Evolutionary conservation across 2,113 vertebrate species (phyloP), one percentile per base, ranked within the genome.

Genomic region (Deroptyus accipitrinus): DNA sequence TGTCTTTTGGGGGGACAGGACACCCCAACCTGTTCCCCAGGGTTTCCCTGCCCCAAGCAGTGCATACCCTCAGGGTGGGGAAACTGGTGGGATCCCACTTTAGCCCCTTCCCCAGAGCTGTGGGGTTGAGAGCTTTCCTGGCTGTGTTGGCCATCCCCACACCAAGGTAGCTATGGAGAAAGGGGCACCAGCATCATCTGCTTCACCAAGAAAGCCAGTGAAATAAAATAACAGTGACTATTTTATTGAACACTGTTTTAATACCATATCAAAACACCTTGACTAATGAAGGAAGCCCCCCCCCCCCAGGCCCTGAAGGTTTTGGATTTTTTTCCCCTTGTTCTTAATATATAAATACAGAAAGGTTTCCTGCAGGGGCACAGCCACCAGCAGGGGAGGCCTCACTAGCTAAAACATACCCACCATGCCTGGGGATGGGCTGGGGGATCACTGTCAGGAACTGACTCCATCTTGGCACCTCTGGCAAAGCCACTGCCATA

Each of bases 261-360:
- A n/a, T n/a, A n/a, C n/a, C n/a, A n/a, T n/a, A n/a, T n/a, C n/a
- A n/a, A n/a, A n/a, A n/a, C n/a, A n/a, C n/a, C n/a, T n/a, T n/a
- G n/a, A n/a, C n/a, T n/a, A n/a, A n/a, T n/a, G n/a, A n/a, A n/a
- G n/a, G n/a, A n/a, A n/a, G n/a, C n/a, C n/a, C n/a, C n/a, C n/a
- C n/a, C n/a, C n/a, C n/a, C n/a, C n/a, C n/a, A n/a, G 97, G 97
- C 98, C 97, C 96, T 94, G 93, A 49, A 49, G 48, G 48, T 51
- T 51, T 51, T 25, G 49, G 13, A 2, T 25, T 55, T 51, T 94
- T 94, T 96, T 67, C 33, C 93, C 97, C 96, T 96, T 95, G 90
- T 93, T 97, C 98, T 98, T 96, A 95, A 95, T 98, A 98, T 98
- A 98, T 98, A 98, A 98, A 98, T 98, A 98, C 98, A 98, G 97